A percentile compares a stretch with the other conserved stretches of the same genome.
Evolutionary conservation across 1,140 invertebrate species (phyloP).

Genomic region (Diorhabda sublineata): DNA sequence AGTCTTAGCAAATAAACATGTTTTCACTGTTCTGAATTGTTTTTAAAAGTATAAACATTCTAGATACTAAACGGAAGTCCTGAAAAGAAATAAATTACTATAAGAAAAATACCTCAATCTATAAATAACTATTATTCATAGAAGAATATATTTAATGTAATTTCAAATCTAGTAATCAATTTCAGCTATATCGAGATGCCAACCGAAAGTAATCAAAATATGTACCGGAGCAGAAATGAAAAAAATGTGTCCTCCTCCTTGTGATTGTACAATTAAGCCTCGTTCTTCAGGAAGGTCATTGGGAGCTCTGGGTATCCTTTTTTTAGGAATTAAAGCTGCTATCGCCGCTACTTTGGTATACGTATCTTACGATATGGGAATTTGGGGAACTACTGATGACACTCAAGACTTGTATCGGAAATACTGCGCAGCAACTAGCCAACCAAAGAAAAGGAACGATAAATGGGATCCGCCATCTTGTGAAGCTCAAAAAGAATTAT

Average conservation of each 20-base stretch:
- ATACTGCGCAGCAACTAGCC: conserved; percentile 24
- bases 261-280: conserved; percentile 13
- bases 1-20: no score
- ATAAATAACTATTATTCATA: no score
- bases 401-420: conserved; percentile 33
- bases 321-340: conserved; percentile 32
- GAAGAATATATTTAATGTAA: no score
- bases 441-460: conserved; percentile 21
- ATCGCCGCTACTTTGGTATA: conserved; percentile 32
- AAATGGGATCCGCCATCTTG: conserved; percentile 34
- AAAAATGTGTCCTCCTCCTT: conserved; percentile 36
- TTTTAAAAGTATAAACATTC: no score
- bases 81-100: no score
- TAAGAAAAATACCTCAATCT: no score
- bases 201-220: conserved; percentile 34
- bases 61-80: no score
- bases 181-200: conserved; percentile 30
- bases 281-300: neutral
- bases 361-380: conserved; percentile 35
- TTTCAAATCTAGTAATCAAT: neutral
- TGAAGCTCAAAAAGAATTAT: conserved; percentile 47
- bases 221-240: conserved; percentile 36
- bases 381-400: conserved; percentile 36
- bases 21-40: no score
- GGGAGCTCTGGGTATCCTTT: conserved; percentile 17